Percentiles rank a stretch among this genome's conserved stretches.
Conservation (phyloP, 2,797 vertebrate genomes). For the Gallirallus australis region DNA sequence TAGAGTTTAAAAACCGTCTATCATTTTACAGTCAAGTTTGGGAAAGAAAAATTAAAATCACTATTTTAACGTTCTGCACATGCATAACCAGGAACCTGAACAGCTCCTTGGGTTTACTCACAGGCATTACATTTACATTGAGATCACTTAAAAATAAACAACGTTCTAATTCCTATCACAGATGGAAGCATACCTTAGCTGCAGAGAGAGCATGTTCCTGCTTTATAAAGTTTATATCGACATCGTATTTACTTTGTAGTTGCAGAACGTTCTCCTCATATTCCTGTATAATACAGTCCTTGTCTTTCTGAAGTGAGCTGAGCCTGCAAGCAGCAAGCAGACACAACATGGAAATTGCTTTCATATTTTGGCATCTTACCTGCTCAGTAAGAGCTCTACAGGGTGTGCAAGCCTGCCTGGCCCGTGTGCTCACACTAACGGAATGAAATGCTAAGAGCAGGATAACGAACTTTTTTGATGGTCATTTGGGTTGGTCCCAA, state of each 20-base stretch:
- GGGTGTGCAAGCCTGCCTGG: background rate
- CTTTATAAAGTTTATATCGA: constrained; percentile 84
- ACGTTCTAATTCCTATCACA: background rate
- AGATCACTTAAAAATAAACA: background rate
- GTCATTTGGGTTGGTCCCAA: background rate
- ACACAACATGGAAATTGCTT: constrained; percentile 6
- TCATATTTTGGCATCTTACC: background rate
- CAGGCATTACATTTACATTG: background rate
- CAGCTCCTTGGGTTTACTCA: background rate
- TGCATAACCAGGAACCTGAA: background rate
- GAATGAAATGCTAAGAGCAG: background rate
- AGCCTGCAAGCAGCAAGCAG: constrained; percentile 75
- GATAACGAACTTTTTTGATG: background rate
- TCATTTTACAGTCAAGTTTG: background rate
- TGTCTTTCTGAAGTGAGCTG: constrained; percentile 84
- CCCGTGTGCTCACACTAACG: background rate
- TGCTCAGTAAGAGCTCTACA: background rate
- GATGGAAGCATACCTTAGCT: constrained; percentile 82
- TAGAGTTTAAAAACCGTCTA: background rate
- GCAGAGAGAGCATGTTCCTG: constrained; percentile 87
- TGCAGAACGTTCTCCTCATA: constrained; percentile 81
- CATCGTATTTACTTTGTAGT: constrained; percentile 83
- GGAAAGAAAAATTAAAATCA: background rate
- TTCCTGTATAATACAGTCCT: constrained; percentile 77
- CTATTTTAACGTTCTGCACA: background rate